phyloP scores from a whole-genome alignment of 2,797 vertebrate genomes.

The Melopsittacus undulatus region DNA sequence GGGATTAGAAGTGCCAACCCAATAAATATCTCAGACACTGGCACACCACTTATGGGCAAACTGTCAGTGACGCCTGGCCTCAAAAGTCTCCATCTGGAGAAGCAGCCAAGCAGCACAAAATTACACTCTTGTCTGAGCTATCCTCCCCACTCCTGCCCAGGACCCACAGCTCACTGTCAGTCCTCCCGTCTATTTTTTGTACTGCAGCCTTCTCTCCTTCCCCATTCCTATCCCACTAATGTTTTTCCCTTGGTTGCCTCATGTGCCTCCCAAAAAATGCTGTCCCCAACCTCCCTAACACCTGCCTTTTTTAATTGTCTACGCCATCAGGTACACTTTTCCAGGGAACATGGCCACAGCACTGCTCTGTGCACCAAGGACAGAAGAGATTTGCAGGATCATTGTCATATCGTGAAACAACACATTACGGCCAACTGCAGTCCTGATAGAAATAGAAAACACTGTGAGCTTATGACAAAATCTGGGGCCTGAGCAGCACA shows the following conservation, averaged over 20 bases:
- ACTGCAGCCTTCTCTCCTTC: background rate
- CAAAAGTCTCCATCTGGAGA: conserved; percentile 25
- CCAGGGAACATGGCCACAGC: background rate
- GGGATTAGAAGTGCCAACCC: background rate
- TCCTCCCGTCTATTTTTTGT: background rate
- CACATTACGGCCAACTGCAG: background rate
- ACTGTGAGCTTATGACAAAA: background rate
- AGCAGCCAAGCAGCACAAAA: background rate
- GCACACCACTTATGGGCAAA: background rate
- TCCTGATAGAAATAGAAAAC: background rate
- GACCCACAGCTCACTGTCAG: background rate
- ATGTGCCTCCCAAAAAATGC: background rate
- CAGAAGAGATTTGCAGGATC: background rate
- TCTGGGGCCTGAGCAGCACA: background rate
- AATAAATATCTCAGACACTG: background rate
- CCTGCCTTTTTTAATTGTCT: background rate
- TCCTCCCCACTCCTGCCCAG: accelerated
- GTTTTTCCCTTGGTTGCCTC: background rate
- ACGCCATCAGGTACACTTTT: background rate
- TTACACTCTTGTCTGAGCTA: background rate
- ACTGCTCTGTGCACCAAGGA: background rate
- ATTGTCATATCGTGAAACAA: background rate
- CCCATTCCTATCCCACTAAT: background rate
- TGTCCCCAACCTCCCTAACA: background rate
- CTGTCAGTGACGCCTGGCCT: background rate